phyloP scores from a whole-genome alignment of 2,888 invertebrate species.

The Heliconius aoede region DNA sequence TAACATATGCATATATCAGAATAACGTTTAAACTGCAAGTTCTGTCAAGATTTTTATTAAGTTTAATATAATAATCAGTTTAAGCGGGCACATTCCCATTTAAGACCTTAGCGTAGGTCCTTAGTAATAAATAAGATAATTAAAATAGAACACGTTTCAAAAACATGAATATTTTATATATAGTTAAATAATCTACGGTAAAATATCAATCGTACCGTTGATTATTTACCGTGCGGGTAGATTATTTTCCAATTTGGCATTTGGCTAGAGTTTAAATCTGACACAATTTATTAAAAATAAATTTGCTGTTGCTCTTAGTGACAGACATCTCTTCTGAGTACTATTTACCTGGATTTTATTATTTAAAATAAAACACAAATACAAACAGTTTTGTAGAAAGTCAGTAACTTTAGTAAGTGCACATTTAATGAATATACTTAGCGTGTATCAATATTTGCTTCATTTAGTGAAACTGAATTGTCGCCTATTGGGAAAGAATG shows the following conservation, averaged over 20 bases:
- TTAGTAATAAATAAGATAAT: no score
- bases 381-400: conserved; percentile 19
- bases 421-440: neutral
- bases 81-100: no score
- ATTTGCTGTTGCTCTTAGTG: conserved; percentile 21
- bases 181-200: no score
- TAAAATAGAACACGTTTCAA: no score
- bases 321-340: conserved; percentile 30
- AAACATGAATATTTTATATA: no score
- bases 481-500: neutral
- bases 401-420: conserved; percentile 10
- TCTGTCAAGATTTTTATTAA: neutral
- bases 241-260: neutral
- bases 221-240: no score
- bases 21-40: neutral
- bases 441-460: neutral
- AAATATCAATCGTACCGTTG: no score
- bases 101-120: no score
- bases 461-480: neutral
- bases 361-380: conserved; percentile 27
- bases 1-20: no score
- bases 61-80: neutral
- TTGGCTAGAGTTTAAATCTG: conserved; percentile 9
- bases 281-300: conserved; percentile 16
- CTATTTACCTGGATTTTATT: conserved; percentile 33